Conservation (phyloP, 2,113 vertebrate species). For the Chrysemys picta region DNA sequence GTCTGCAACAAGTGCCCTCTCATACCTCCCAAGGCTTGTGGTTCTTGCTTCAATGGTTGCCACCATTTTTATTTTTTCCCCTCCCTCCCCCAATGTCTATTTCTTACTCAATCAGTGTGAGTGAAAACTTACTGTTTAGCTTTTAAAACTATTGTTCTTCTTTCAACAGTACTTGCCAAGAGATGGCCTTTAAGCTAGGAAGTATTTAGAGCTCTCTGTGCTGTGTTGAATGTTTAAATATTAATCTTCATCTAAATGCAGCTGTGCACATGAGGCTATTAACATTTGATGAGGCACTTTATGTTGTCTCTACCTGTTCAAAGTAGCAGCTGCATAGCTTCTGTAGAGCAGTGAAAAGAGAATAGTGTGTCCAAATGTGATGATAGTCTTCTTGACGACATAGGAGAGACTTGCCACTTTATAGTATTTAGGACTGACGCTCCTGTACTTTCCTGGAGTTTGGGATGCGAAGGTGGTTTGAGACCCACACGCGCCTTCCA, state of each 20-base stretch:
- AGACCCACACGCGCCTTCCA: neutral
- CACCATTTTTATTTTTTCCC: too few relatives aligned
- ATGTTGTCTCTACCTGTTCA: neutral
- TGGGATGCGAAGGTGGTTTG: neutral
- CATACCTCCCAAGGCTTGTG: neutral
- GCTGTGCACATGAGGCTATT: neutral
- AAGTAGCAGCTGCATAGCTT: neutral
- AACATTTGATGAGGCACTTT: neutral
- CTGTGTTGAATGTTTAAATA: neutral
- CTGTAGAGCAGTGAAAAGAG: neutral
- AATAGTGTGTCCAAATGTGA: neutral
- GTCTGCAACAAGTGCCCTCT: neutral
- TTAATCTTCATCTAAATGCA: neutral
- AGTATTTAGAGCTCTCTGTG: neutral
- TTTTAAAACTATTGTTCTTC: neutral
- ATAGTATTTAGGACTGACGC: neutral
- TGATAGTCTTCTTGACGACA: neutral
- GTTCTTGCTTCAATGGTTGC: neutral
- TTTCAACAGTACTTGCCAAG: neutral
- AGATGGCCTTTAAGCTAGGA: neutral
- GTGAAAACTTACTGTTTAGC: neutral
- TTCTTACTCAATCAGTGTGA: neutral
- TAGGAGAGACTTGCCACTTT: neutral
- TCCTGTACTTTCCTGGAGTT: rapidly evolving
- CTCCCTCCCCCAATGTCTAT: neutral